A percentile compares a stretch with the other conserved stretches of the same genome.
Evolutionary conservation across 2,113 vertebrate genomes (phyloP).

Genomic region (Pycnonotus jocosus): DNA sequence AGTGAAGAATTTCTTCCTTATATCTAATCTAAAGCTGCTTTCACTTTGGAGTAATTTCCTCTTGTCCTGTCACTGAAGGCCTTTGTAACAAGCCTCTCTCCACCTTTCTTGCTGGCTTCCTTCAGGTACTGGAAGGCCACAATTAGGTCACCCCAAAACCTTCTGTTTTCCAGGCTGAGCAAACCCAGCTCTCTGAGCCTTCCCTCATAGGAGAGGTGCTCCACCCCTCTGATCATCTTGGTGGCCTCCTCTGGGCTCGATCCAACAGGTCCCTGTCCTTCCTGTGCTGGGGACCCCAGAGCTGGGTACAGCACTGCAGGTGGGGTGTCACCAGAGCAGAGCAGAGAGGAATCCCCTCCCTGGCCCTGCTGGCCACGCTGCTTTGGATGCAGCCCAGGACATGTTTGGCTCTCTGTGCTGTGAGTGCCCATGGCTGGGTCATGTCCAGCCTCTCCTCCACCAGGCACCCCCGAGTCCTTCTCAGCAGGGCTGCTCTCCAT

Average conservation of each 20-base stretch:
- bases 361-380: not conserved
- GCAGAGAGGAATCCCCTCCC: not conserved
- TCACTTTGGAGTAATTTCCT: not conserved
- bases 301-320: not conserved
- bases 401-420: not conserved
- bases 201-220: not conserved
- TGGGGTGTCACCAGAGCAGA: not conserved
- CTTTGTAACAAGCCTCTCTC: not conserved
- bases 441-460: not conserved
- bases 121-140: not conserved
- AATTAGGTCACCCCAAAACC: not conserved
- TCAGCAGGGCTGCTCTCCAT: not conserved
- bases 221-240: not conserved
- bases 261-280: not conserved
- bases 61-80: not conserved
- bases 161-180: not conserved
- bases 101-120: not conserved
- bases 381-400: not conserved
- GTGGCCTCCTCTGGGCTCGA: not conserved
- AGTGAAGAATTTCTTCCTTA: not conserved
- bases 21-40: not conserved
- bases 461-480: not conserved
- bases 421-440: not conserved
- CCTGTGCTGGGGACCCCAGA: not conserved
- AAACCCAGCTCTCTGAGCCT: not conserved